Base-by-base conservation (phyloP, 1,140 invertebrate genomes). In the Tribolium madens region DNA sequence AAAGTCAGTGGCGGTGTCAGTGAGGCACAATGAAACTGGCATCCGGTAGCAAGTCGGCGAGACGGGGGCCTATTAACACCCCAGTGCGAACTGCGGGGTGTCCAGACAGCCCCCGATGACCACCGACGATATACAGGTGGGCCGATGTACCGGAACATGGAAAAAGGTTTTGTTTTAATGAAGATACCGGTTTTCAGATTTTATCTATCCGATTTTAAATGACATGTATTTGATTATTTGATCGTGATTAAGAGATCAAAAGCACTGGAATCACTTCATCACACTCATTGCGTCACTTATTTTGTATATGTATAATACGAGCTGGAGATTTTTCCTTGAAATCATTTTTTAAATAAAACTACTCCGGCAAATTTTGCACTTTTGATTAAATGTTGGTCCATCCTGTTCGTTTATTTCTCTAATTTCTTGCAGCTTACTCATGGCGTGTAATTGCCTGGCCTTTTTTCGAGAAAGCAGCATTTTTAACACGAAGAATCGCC, bases 11-110 rank as follows among this genome's bases (percentile, higher is more conserved):
- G 46, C 70, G 70, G 70, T 72, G 26, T 52, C 70, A 31, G 70
- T 71, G 69, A 48, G 47, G 42, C 42, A 71, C 69, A 72, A 72
- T 46, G 69, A 72, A 50, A 17, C 46, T 52, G 26, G 70, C 70
- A 72, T 72, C 70, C 70, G 70, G 70, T 72, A 72, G 70, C 70
- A 52, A 72, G 70, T 72, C 70, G 70, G 70, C 70, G 46, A 72
- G 70, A 72, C 70, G 46, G 70, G n/a, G 12, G 36, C 70, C 46
- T 72, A 72, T 72, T 72, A 72, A 72, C 70, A 72, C 70, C 50
- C 46, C 21, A 31, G 70, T 72, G 70, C 47, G 70, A 72, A 72
- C 70, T 72, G 70, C 50, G 50, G 70, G 70, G 70, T 72, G 46
- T 72, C 70, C 42, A 72, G 50, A 48, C 46, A 33, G 21, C 70